Conservation (phyloP, 2,797 vertebrate species). For the Platalea minor region DNA sequence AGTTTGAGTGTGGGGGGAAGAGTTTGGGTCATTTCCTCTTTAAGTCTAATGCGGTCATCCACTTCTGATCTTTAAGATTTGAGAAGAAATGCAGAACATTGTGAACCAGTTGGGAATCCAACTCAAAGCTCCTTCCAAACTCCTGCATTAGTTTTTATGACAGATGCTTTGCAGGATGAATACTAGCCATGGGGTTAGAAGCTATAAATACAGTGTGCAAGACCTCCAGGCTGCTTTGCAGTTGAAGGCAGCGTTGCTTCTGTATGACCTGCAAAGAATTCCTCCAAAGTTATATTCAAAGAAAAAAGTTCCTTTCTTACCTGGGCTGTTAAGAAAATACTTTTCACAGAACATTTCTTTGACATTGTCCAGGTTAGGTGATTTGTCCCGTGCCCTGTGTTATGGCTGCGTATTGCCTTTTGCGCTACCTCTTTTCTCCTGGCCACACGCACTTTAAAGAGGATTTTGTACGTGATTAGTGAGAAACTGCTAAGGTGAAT, state of each 20-base stretch:
- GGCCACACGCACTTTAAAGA: background rate
- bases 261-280: slow-evolving; percentile 16
- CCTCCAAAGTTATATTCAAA: slow-evolving; percentile 1
- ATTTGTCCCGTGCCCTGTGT: background rate
- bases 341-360: background rate
- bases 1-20: background rate
- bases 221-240: background rate
- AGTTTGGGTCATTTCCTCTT: background rate
- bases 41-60: background rate
- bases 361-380: background rate
- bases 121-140: background rate
- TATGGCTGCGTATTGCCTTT: background rate
- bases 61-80: background rate
- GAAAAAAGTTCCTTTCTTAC: background rate
- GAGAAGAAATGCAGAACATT: background rate
- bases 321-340: background rate
- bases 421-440: background rate
- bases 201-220: background rate
- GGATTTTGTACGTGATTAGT: background rate
- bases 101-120: background rate
- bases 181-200: background rate
- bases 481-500: background rate
- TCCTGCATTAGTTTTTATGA: background rate
- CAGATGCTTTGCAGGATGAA: background rate
- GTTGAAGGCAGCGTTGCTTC: slow-evolving; percentile 10